Evolutionary conservation across 1,140 invertebrate species (phyloP).

Genomic region (Pristionchus pacificus): DNA sequence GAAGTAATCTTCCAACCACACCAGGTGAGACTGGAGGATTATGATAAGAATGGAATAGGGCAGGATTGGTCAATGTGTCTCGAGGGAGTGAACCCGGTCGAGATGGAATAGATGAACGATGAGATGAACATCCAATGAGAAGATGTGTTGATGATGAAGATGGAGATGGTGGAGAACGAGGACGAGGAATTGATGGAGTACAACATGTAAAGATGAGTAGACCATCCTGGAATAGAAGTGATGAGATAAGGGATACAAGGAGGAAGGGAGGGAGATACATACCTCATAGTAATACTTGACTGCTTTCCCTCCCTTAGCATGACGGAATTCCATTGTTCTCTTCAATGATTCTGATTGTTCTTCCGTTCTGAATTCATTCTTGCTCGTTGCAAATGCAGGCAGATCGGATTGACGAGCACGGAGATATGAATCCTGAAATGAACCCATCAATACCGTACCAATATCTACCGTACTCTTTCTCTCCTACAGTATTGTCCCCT

Average conservation of each 20-base stretch:
- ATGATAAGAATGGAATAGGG: neutral
- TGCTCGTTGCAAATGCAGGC: neutral
- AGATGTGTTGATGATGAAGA: neutral
- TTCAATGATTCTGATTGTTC: neutral
- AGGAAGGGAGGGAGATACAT: too few species aligned
- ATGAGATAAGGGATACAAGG: too few species aligned
- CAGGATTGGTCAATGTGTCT: neutral
- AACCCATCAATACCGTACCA: too few species aligned
- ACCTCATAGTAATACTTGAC: neutral
- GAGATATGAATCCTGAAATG: neutral
- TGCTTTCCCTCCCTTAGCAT: neutral
- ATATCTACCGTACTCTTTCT: too few species aligned
- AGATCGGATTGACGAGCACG: neutral
- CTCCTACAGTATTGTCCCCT: neutral
- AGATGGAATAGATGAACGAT: neutral
- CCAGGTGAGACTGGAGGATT: neutral
- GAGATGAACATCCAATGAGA: neutral
- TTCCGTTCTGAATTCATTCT: neutral
- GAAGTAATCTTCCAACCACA: neutral
- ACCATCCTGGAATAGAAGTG: too few species aligned
- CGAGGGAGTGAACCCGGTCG: neutral
- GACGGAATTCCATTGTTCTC: neutral
- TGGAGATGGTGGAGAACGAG: neutral
- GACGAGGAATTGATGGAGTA: neutral
- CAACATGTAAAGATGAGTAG: neutral